These are phyloP conservation scores for Gyps fulvus DNA, from an alignment of 2,113 vertebrate genomes.

Conservation along the genomic window DNA sequence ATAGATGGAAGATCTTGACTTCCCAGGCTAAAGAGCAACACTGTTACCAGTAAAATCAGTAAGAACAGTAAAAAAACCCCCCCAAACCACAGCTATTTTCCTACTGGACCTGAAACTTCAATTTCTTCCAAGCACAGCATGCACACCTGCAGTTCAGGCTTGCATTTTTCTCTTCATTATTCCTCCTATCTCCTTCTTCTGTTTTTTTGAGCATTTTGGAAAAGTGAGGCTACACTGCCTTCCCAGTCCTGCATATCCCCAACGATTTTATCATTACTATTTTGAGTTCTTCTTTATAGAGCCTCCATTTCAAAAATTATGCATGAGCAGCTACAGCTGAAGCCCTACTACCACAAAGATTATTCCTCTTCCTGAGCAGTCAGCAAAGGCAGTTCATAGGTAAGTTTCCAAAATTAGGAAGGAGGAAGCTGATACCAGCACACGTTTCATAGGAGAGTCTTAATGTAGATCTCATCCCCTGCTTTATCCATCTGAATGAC, in stretches of 20 bases:
- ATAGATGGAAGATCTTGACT: not conserved
- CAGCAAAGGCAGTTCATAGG: not conserved
- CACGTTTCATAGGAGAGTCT: not conserved
- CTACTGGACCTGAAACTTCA: not conserved
- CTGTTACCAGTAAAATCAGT: rapidly evolving
- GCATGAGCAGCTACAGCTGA: not conserved
- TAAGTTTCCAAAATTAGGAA: not conserved
- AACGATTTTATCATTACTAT: not conserved
- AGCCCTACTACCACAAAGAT: not conserved
- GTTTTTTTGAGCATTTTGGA: not conserved
- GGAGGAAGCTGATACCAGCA: not conserved
- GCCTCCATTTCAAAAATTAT: not conserved
- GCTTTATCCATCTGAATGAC: not conserved
- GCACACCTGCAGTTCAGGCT: not conserved
- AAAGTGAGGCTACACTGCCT: not conserved
- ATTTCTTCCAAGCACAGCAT: not conserved
- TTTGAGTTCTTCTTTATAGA: not conserved
- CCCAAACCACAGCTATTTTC: not conserved
- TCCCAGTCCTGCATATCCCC: not conserved
- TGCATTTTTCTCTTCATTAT: not conserved
- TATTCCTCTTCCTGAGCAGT: not conserved
- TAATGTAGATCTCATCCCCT: not conserved
- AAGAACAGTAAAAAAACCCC: not conserved
- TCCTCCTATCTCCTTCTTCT: not conserved
- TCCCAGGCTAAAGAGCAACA: not conserved